Conservation (phyloP, 53 echinoderm and acorn worm species). For the Crossaster papposus region DNA sequence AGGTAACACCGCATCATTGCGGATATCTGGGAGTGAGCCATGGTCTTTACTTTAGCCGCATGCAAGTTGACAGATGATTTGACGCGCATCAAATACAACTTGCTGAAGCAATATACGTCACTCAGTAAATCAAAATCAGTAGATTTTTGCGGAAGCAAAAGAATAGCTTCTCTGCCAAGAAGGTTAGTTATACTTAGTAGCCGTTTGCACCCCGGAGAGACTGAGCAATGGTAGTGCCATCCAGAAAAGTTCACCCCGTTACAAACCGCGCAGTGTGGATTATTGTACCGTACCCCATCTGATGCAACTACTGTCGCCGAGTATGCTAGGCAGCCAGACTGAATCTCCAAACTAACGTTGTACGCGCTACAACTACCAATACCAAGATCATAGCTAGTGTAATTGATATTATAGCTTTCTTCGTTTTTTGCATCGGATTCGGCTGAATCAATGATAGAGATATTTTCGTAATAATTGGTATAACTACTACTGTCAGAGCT, state of each 20-base stretch:
- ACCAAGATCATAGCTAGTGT: background rate
- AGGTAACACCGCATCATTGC: conserved; percentile 8
- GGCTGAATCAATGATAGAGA: background rate
- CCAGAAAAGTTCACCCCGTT: background rate
- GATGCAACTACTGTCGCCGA: background rate
- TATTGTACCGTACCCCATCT: background rate
- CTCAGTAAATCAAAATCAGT: background rate
- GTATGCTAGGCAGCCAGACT: conserved; percentile 3
- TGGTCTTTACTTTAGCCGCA: background rate
- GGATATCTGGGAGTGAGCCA: background rate
- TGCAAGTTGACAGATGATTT: background rate
- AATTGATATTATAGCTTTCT: background rate
- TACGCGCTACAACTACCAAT: background rate
- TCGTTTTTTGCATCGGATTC: background rate
- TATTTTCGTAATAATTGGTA: too few species aligned
- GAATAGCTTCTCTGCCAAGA: background rate
- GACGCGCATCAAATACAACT: background rate
- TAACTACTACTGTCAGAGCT: too few species aligned
- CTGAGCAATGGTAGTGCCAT: too few species aligned
- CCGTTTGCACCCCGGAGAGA: background rate
- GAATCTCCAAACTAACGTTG: background rate
- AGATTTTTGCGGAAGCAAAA: background rate
- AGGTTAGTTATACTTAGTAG: background rate
- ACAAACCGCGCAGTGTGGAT: conserved; percentile 30
- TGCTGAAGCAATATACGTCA: conserved; percentile 11